Evolutionary conservation across 2,113 vertebrate species (phyloP).

Genomic region (Saguinus midas): DNA sequence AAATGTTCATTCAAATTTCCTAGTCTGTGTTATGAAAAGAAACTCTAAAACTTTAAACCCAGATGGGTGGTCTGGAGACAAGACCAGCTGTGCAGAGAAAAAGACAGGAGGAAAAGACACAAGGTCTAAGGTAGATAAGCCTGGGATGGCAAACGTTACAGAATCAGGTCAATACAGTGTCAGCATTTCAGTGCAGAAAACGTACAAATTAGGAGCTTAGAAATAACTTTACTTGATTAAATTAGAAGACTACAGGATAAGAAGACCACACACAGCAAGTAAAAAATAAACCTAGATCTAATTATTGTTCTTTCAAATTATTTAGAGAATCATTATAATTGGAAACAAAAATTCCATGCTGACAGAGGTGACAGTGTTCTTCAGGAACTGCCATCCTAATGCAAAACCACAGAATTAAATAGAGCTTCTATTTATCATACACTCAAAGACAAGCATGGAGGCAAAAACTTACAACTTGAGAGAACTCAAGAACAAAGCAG

Average conservation of each 20-base stretch:
- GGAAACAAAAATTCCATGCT: slow-evolving; percentile 66
- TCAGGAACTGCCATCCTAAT: slow-evolving; percentile 44
- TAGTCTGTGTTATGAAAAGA: not conserved
- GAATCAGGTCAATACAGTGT: slow-evolving; percentile 60
- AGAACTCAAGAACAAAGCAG: not conserved
- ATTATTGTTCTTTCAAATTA: slow-evolving; percentile 71
- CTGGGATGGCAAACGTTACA: not conserved
- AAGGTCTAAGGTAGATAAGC: slow-evolving; percentile 52
- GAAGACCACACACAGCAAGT: slow-evolving; percentile 71
- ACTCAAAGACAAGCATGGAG: not conserved
- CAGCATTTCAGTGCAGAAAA: slow-evolving; percentile 53
- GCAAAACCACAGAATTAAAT: slow-evolving; percentile 48
- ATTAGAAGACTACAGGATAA: slow-evolving; percentile 43
- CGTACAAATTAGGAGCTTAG: slow-evolving; percentile 66
- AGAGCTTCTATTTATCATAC: slow-evolving; percentile 35
- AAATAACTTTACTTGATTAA: slow-evolving; percentile 64
- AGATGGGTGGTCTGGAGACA: slow-evolving; percentile 80
- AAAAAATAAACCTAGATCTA: slow-evolving; percentile 68
- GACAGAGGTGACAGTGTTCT: slow-evolving; percentile 51
- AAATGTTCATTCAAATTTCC: slow-evolving; percentile 35
- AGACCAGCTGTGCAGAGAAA: slow-evolving; percentile 50
- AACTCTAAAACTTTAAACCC: slow-evolving; percentile 46
- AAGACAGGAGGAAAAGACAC: slow-evolving; percentile 45
- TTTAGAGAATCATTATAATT: slow-evolving; percentile 73
- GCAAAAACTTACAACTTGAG: not conserved